Evolutionary conservation across 1,140 invertebrate species (phyloP).

Genomic region (Papilio polyxenes): DNA sequence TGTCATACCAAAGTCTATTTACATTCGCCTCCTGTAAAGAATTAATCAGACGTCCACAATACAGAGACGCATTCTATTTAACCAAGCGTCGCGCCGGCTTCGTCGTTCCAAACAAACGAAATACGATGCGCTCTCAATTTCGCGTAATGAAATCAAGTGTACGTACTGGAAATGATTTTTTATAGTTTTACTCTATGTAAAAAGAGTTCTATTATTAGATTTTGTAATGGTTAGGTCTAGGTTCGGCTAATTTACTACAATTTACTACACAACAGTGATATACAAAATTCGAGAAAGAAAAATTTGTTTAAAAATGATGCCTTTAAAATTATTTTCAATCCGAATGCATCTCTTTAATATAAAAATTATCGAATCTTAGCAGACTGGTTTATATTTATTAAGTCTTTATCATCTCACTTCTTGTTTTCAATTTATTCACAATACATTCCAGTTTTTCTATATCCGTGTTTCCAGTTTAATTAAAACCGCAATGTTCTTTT

Average conservation of each 20-base stretch:
- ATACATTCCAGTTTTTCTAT: not conserved
- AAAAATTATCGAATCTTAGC: too few species aligned
- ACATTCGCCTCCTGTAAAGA: not conserved
- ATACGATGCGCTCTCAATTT: not conserved
- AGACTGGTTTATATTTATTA: not conserved
- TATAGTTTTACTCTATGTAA: too few species aligned
- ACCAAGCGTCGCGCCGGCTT: not conserved
- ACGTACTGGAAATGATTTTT: too few species aligned
- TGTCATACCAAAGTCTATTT: constrained; percentile 15
- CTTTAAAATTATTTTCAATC: too few species aligned
- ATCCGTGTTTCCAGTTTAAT: not conserved
- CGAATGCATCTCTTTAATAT: not conserved
- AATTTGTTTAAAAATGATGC: too few species aligned
- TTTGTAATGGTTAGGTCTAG: too few species aligned
- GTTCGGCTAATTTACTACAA: too few species aligned
- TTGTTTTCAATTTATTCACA: not conserved
- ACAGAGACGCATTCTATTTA: constrained; percentile 12
- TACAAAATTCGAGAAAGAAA: too few species aligned
- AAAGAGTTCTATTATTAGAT: too few species aligned
- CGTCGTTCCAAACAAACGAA: not conserved
- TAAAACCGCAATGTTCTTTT: not conserved
- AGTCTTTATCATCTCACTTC: not conserved
- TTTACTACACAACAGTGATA: too few species aligned
- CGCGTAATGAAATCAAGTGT: not conserved
- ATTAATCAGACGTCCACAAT: constrained; percentile 15